Evolutionary conservation across 2,888 invertebrate genomes (phyloP).

Genomic region (Idaea biselata): DNA sequence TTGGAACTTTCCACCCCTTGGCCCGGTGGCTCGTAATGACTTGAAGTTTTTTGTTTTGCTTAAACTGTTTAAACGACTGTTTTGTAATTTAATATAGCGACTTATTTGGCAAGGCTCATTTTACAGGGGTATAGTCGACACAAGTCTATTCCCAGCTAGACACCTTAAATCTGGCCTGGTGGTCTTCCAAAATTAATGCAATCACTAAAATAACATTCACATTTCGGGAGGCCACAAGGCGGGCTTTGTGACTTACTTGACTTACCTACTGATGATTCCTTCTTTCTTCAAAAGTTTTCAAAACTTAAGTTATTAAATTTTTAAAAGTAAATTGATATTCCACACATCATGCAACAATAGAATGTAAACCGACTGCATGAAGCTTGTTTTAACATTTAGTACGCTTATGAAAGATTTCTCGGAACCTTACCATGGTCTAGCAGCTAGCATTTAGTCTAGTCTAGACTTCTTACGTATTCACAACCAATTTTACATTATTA

Average conservation of each 20-base stretch:
- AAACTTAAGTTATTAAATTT: too few species aligned
- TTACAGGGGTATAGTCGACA: slow-evolving; percentile 13
- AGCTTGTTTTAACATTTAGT: slow-evolving; percentile 26
- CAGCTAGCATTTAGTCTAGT: background rate
- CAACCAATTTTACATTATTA: slow-evolving; percentile 21
- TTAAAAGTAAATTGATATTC: slow-evolving; percentile 23
- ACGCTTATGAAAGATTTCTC: slow-evolving; percentile 25
- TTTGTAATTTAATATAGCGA: slow-evolving; percentile 15
- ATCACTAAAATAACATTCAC: too few species aligned
- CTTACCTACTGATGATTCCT: too few species aligned
- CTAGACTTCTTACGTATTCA: slow-evolving; percentile 35
- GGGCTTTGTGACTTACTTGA: too few species aligned
- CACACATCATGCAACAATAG: slow-evolving; percentile 29
- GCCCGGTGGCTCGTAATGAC: slow-evolving; percentile 14
- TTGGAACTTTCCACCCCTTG: slow-evolving; percentile 12
- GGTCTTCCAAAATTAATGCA: too few species aligned
- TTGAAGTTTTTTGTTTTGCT: slow-evolving; percentile 18
- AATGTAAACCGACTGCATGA: slow-evolving; percentile 22
- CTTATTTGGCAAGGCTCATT: slow-evolving; percentile 24
- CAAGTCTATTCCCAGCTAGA: too few species aligned
- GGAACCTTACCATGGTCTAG: slow-evolving; percentile 16
- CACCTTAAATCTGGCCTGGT: too few species aligned
- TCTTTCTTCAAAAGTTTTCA: too few species aligned
- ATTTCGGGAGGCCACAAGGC: too few species aligned
- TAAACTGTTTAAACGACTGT: slow-evolving; percentile 2